phyloP scores from a whole-genome alignment of 1,140 invertebrate species.

The Araneus ventricosus region DNA sequence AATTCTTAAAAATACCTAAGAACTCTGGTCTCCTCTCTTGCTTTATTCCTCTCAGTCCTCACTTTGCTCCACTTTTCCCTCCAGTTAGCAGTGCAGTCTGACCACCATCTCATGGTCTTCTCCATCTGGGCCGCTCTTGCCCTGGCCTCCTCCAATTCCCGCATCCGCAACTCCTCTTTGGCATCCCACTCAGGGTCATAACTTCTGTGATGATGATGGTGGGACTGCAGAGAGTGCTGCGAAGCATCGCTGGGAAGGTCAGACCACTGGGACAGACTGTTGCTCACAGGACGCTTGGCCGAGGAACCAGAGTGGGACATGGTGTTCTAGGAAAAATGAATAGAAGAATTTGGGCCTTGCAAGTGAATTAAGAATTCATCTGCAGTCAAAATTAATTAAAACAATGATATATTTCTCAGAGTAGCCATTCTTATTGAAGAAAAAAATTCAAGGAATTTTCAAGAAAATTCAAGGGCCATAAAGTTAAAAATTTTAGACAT shows the following conservation, averaged over 20 bases:
- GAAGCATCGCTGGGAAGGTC: constrained; percentile 52
- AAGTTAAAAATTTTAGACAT: no score
- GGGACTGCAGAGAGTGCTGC: constrained; percentile 71
- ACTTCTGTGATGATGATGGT: constrained; percentile 67
- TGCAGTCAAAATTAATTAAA: neutral
- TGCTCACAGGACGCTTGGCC: constrained; percentile 60
- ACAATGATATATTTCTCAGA: no score
- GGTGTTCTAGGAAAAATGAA: neutral
- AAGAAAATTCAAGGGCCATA: no score
- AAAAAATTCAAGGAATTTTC: no score
- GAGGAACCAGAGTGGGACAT: constrained; percentile 72
- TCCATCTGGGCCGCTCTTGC: constrained; percentile 97
- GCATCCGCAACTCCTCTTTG: constrained; percentile 81
- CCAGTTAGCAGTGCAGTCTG: constrained; percentile 93
- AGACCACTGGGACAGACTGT: constrained; percentile 58
- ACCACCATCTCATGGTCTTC: constrained; percentile 99
- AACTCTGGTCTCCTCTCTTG: constrained; percentile 91
- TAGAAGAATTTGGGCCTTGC: neutral
- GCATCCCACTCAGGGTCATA: constrained; percentile 80
- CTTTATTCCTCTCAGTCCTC: constrained; percentile 91
- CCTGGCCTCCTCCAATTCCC: constrained; percentile 93
- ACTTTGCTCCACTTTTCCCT: constrained; percentile 98
- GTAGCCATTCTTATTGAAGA: no score
- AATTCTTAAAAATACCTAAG: constrained; percentile 79
- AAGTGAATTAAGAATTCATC: neutral